phyloP scores from a whole-genome alignment of 2,797 vertebrate genomes.

The Pampus argenteus region DNA sequence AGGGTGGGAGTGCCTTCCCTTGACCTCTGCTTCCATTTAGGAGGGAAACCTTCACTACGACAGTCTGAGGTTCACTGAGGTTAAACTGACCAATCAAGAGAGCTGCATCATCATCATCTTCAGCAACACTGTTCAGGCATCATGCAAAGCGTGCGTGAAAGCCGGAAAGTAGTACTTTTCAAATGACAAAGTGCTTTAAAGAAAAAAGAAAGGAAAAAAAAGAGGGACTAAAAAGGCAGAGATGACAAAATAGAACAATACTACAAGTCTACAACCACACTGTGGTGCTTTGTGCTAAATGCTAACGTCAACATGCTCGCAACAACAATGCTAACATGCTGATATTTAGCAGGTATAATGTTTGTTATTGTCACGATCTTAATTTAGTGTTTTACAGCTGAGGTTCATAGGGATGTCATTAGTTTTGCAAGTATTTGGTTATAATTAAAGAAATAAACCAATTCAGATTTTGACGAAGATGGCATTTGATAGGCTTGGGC shows the following conservation, averaged over 20 bases:
- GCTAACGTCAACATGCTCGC: neutral
- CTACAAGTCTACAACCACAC: neutral
- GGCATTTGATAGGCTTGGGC: too few species aligned
- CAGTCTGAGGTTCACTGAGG: slow-evolving; percentile 37
- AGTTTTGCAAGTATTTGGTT: neutral
- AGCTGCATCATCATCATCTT: slow-evolving; percentile 7
- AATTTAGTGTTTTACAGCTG: neutral
- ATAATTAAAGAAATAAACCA: neutral
- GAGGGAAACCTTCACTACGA: slow-evolving; percentile 46
- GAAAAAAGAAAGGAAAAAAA: neutral
- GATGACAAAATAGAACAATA: neutral
- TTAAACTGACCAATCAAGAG: slow-evolving; percentile 59
- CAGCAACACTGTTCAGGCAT: neutral
- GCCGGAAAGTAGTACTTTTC: neutral
- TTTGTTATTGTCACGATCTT: neutral
- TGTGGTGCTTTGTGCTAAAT: neutral
- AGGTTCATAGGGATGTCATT: neutral
- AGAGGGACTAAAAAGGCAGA: too few species aligned
- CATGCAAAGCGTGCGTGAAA: neutral
- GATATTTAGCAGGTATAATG: too few species aligned
- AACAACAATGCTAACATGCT: neutral
- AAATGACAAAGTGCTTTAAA: neutral
- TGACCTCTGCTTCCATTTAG: slow-evolving; percentile 66
- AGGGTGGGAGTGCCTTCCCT: slow-evolving; percentile 66
- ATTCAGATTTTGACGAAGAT: neutral